phyloP scores from a whole-genome alignment of 1,140 invertebrate species.

The Harlomillsia oculata region DNA sequence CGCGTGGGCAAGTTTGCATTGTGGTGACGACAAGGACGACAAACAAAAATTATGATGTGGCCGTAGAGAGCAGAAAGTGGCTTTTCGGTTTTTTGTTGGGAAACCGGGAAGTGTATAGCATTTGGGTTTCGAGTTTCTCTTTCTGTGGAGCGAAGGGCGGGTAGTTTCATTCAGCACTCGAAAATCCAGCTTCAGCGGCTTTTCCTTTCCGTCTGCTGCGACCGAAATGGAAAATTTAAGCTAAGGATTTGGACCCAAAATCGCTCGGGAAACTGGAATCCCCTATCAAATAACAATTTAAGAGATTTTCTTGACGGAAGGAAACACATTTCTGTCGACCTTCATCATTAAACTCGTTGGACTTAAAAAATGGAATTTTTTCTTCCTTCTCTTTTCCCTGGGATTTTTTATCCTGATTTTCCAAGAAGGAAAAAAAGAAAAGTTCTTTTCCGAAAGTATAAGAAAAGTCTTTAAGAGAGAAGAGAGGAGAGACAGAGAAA shows the following conservation, averaged over 20 bases:
- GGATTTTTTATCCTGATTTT: conserved; percentile 1
- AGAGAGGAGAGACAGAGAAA: too few relatives aligned
- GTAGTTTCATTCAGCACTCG: too few relatives aligned
- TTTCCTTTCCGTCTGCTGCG: conserved; percentile 1
- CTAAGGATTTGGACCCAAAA: conserved; percentile 16
- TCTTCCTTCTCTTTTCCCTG: conserved; percentile 6
- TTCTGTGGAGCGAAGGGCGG: too few relatives aligned
- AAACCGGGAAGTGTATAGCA: too few relatives aligned
- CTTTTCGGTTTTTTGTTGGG: too few relatives aligned
- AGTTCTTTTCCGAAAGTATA: too few relatives aligned
- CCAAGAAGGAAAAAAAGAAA: neutral
- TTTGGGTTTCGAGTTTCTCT: too few relatives aligned
- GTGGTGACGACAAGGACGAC: too few relatives aligned
- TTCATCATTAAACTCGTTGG: conserved; percentile 10
- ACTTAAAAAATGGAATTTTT: neutral
- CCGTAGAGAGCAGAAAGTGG: too few relatives aligned
- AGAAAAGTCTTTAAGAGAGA: too few relatives aligned
- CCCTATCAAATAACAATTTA: conserved; percentile 23
- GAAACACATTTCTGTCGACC: conserved; percentile 18
- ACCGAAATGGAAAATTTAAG: conserved; percentile 13
- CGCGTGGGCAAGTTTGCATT: too few relatives aligned
- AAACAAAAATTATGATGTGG: too few relatives aligned
- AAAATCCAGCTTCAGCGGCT: neutral
- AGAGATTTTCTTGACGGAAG: conserved; percentile 13
- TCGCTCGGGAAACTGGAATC: conserved; percentile 10